Base-by-base conservation (phyloP, 2,888 invertebrate genomes). In the Diachrysia chrysitis region DNA sequence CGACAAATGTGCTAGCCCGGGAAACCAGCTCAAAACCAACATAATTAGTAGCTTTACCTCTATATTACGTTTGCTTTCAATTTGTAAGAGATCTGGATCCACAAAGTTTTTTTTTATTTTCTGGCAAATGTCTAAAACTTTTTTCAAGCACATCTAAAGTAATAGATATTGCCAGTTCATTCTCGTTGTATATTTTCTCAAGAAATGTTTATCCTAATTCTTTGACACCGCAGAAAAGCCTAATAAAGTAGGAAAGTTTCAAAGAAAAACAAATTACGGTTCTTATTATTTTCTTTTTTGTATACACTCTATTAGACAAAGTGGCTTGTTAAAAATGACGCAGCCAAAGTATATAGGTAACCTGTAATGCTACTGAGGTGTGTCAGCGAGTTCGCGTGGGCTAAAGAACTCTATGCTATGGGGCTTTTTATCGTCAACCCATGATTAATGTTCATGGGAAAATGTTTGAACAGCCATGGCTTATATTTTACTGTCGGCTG, bases 381-480 rank as follows among this genome's bases (percentile, higher is more conserved):
- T 55, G 67, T 67, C 67, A 66, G 57, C 21, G 58, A 56, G 10
- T 58, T 53, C 16, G 60, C 29, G 17, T 53, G 62, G 66, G 19
- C 10, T 58, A 42, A 58, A 65, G 54, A 54, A 63, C 63, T 29
- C 25, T 48, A 63, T 58, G 53, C 42, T 42, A 42, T 42, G 64
- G 42, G 37, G n/a, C 42, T 70, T 76, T 79, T 77, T 79, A 79
- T 73, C 69, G 78, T 62, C 59, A 7, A 16, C 35, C 61, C 54
- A 54, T 81, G 81, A 82, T 79, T 81, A 78, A 81, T 81, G 63
- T 67, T 35, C 59, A 29, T 51, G 46, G 68, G 67, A 69, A 42
- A 76, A 74, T 74, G 69, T 60, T 71, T 70, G 58, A 76, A 66
- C 59, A 65, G 71, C 71, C 63, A 37, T 12, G 63, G 7, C 54